Evolutionary conservation across 2,113 vertebrate species (phyloP).

Genomic region (Agelaius tricolor): DNA sequence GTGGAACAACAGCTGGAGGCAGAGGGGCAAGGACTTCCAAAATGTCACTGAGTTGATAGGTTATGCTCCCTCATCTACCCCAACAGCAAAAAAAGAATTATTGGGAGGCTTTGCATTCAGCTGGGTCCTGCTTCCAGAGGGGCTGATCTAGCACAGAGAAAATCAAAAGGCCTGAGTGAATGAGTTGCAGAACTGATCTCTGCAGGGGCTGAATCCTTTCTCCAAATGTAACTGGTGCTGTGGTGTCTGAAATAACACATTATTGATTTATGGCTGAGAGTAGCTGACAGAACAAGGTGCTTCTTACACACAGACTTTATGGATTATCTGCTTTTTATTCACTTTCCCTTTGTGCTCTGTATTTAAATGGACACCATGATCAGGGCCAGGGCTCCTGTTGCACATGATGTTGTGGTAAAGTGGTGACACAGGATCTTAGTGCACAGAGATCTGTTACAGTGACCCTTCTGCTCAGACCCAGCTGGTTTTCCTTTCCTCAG

Average conservation of each 20-base stretch:
- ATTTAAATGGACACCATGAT: neutral
- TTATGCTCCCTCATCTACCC: neutral
- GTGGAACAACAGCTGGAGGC: neutral
- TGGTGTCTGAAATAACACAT: neutral
- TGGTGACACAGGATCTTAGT: conserved; percentile 20
- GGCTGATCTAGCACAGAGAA: neutral
- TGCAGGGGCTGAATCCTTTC: neutral
- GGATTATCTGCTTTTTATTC: neutral
- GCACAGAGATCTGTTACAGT: neutral
- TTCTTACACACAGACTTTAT: neutral
- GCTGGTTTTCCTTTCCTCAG: conserved; percentile 69
- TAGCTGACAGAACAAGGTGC: neutral
- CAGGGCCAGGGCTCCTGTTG: neutral
- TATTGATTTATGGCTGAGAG: neutral
- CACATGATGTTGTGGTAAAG: neutral
- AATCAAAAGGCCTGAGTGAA: neutral
- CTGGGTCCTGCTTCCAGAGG: neutral
- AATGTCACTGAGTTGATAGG: neutral
- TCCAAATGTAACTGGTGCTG: neutral
- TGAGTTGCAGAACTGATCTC: neutral
- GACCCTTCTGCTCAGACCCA: neutral
- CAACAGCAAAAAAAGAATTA: neutral
- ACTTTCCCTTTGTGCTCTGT: neutral
- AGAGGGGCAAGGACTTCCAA: neutral
- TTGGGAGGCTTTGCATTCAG: neutral